phyloP scores from a whole-genome alignment of 2,888 invertebrate genomes.

The Rotaria macrura region DNA sequence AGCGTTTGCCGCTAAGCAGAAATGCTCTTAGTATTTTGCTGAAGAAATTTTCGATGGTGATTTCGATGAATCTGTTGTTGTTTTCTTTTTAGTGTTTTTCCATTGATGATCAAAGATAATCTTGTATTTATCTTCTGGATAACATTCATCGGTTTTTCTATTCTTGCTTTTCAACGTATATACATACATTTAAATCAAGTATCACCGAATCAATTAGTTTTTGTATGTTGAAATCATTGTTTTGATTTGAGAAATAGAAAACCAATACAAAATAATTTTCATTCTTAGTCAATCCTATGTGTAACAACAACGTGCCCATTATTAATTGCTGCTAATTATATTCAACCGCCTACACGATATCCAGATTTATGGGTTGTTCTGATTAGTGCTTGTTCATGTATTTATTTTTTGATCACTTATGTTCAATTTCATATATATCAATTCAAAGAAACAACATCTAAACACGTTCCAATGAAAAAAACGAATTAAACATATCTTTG shows the following conservation, averaged over 20 bases:
- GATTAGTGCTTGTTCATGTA: conserved; percentile 69
- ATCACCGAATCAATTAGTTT: background rate
- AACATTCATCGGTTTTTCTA: background rate
- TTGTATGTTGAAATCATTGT: conserved; percentile 45
- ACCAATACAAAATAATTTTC: no score
- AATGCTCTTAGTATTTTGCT: no score
- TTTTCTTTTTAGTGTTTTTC: background rate
- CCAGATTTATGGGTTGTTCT: conserved; percentile 73
- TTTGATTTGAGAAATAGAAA: conserved; percentile 22
- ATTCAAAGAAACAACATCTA: background rate
- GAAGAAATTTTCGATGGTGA: no score
- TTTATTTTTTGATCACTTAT: conserved; percentile 35
- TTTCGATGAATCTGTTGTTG: no score
- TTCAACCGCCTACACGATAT: conserved; percentile 62
- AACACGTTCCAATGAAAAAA: background rate
- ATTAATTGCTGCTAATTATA: conserved; percentile 54
- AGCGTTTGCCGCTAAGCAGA: no score
- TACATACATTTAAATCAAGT: background rate
- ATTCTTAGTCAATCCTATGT: conserved; percentile 52
- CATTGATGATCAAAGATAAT: background rate
- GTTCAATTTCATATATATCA: conserved; percentile 28
- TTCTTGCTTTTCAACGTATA: background rate
- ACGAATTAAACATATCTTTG: background rate
- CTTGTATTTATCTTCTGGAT: background rate
- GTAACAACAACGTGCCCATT: conserved; percentile 59